Conservation (phyloP, 30 jellyfish, hydroid and myxozoan genomes). For the Turritopsis dohrnii region DNA sequence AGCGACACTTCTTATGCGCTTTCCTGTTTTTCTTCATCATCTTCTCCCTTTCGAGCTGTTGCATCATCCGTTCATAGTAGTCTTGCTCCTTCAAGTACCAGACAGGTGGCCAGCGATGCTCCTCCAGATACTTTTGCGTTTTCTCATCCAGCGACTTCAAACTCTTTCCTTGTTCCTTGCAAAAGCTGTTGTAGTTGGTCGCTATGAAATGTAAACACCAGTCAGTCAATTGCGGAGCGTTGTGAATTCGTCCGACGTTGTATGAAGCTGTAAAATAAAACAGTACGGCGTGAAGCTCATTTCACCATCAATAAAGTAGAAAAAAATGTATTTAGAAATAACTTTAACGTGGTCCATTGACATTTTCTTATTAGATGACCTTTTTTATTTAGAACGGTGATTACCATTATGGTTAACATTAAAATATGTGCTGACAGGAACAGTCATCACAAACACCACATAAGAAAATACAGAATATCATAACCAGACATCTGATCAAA, state of each 20-base stretch:
- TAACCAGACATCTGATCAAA: too few relatives aligned
- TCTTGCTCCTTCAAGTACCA: slow-evolving; percentile 92
- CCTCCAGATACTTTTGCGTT: slow-evolving; percentile 63
- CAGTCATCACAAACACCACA: too few relatives aligned
- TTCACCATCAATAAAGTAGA: too few relatives aligned
- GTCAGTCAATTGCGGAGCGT: slow-evolving; percentile 73
- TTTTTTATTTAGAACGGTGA: too few relatives aligned
- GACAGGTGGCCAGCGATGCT: slow-evolving; percentile 96
- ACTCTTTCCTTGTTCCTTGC: slow-evolving; percentile 45
- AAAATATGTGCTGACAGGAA: too few relatives aligned
- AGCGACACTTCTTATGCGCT: neutral
- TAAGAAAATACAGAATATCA: too few relatives aligned
- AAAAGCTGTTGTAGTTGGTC: slow-evolving; percentile 60
- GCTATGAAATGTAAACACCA: slow-evolving; percentile 80
- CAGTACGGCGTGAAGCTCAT: too few relatives aligned
- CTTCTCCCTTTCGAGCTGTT: slow-evolving; percentile 52
- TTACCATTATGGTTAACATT: too few relatives aligned
- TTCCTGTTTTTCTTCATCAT: slow-evolving; percentile 33
- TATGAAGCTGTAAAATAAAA: slow-evolving; percentile 28
- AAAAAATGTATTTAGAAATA: too few relatives aligned
- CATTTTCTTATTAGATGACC: too few relatives aligned
- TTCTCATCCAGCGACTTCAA: slow-evolving; percentile 59
- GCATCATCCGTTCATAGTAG: slow-evolving; percentile 36
- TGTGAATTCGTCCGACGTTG: slow-evolving; percentile 53
- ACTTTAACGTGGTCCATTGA: too few relatives aligned